Evolutionary conservation across 2,888 invertebrate species (phyloP), one percentile per base, ranked within the genome.

Genomic region (Polydrusus pterygomalis): DNA sequence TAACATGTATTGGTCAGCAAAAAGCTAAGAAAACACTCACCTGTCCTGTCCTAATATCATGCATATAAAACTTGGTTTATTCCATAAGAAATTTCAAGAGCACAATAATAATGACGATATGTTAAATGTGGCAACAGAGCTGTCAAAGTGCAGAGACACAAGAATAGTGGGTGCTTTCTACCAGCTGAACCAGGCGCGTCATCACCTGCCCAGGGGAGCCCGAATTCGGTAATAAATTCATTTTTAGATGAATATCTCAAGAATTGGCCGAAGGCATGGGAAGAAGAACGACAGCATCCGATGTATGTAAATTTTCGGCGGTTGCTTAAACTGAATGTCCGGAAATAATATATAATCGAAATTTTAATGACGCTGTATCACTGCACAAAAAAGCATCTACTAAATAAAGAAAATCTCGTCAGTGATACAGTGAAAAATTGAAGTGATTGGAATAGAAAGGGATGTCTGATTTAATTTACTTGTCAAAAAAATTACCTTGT

Each of bases 231-330:
- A 68, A 77, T 77, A 77, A 77, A 77, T 77, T 65, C 77, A 77
- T 77, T 70, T 73, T 67, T 70, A 76, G 76, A 76, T 76, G 72
- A 76, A 76, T 76, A 76, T 76, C 76, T 73, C 64, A 74, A 54
- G 62, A 63, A 69, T 1, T 47, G 63, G 54, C 71, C 62, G 49
- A 60, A 60, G 65, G 74, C 62, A 74, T 74, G 74, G 67, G 74
- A 74, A 73, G 47, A 67, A 70, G 62, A 25, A 63, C 20, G 71
- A 71, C 75, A 75, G 75, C 75, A 75, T 75, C 75, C 76, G 62
- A 76, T 63, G 64, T 76, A 73, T 73, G 76, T 73, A 76, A 60
- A 60, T 60, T n/a, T 15, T 56, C 7, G 56, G 15, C 30, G 15
- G 11, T 34, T 54, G 20, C 34, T 58, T 17, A 38, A 60, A 60